Conservation (phyloP, 2,113 vertebrate genomes). For the Lagopus muta region DNA sequence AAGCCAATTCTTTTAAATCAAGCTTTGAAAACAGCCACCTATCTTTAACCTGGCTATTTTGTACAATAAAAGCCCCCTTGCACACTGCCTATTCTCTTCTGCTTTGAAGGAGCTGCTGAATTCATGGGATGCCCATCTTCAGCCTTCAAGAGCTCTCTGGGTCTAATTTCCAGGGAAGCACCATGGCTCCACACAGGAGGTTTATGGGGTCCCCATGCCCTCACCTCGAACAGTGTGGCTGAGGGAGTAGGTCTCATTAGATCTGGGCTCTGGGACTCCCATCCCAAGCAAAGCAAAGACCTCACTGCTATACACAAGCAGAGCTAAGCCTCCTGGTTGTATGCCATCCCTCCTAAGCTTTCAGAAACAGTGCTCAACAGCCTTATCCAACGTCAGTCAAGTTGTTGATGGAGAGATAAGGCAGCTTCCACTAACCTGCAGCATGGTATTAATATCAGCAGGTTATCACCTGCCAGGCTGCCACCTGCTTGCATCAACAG, state of each 20-base stretch:
- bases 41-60: not conserved
- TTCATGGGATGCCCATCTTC: not conserved
- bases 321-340: not conserved
- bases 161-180: not conserved
- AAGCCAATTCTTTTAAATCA: not conserved
- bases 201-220: rapidly evolving
- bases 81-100: not conserved
- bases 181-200: rapidly evolving
- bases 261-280: not conserved
- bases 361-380: not conserved
- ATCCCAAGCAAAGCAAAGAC: not conserved
- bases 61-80: not conserved
- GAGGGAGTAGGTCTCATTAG: not conserved
- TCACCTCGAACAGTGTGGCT: not conserved
- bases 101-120: not conserved
- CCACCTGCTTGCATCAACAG: not conserved
- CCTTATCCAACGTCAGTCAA: not conserved
- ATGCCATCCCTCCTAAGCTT: not conserved
- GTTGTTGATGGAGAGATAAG: not conserved
- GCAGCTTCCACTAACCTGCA: not conserved
- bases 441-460: not conserved
- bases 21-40: not conserved
- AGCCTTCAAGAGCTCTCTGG: not conserved
- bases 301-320: not conserved
- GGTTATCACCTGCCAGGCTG: not conserved